Evolutionary conservation across 2,797 vertebrate species (phyloP), one percentile per base, ranked within the genome.

Genomic region (Poecilia picta): DNA sequence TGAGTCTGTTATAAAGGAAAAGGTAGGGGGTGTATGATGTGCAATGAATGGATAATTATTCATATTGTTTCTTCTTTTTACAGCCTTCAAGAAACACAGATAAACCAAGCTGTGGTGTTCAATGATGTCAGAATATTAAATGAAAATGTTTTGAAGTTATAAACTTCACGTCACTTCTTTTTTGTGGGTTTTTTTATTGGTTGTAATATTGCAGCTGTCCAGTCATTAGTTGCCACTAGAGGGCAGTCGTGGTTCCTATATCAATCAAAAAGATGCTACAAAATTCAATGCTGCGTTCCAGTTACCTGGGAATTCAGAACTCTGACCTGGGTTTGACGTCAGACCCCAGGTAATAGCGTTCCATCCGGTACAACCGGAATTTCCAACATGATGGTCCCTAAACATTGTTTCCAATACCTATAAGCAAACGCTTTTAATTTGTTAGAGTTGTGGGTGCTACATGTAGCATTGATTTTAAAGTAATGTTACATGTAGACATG

Each of bases 31-130:
- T 1, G 2, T 25, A 13, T n/a, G 3, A n/a, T 0, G 10, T 55
- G 53, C 25, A 55, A 28, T 28, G 25, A 57, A 28, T 28, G 1
- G 25, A 43, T 13, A 39, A 25, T 25, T 7, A 43, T 25, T 43
- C 23, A n/a, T 43, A 3, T 16, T 1, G 11, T 47, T 76, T 85
- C 4, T 3, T 71, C 8, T 73, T 5, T 87, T 81, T 86, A 36
- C 89, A 96, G 96, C 91, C 43, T 96, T 95, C 83, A 95, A 84
- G 91, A 96, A 94, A 83, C 94, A 85, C 85, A 89, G 81, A 82
- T 96, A 92, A 49, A 23, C 33, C 28, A 4, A 57, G 8, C 28
- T 31, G 8, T 74, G 53, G 15, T 43, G 53, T n/a, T 18, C 23
- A 11, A 4, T 18, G 4, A 12, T 23, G 10, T 46, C 55, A 31